Conservation (phyloP, 2,888 invertebrate species). For the Desoria tigrina region DNA sequence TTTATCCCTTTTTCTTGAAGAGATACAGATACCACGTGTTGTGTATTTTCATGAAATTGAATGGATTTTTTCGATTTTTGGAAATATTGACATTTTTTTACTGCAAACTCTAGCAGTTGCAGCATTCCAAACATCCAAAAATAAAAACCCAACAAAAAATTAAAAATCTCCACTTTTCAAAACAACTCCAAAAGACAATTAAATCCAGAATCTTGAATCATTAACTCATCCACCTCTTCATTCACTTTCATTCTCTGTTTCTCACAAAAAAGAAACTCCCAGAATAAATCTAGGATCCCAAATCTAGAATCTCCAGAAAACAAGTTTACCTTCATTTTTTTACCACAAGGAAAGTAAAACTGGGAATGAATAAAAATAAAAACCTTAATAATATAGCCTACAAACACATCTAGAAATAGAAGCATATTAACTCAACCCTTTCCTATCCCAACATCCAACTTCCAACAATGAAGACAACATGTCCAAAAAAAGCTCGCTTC, state of each 20-base stretch:
- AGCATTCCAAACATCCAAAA: neutral
- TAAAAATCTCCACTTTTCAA: neutral
- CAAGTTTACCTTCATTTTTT: constrained; percentile 38
- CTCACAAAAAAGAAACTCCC: neutral
- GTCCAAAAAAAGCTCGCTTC: too few species aligned
- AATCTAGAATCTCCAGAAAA: constrained; percentile 5
- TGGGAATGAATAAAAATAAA: neutral
- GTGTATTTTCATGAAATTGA: neutral
- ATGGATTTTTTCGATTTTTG: neutral
- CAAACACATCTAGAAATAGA: too few species aligned
- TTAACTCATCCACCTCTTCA: too few species aligned
- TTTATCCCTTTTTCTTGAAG: too few species aligned
- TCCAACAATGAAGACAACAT: too few species aligned
- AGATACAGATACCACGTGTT: too few species aligned
- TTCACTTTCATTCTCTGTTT: constrained; percentile 3
- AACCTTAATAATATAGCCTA: neutral
- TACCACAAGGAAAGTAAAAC: neutral
- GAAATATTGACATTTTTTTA: neutral
- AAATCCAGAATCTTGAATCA: too few species aligned
- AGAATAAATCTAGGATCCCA: neutral
- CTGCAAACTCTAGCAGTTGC: neutral
- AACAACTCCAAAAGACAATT: neutral
- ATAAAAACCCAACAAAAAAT: neutral
- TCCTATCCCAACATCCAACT: neutral
- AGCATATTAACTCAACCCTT: neutral